phyloP scores from a whole-genome alignment of 2,888 invertebrate species.

The Temnothorax ravouxi region DNA sequence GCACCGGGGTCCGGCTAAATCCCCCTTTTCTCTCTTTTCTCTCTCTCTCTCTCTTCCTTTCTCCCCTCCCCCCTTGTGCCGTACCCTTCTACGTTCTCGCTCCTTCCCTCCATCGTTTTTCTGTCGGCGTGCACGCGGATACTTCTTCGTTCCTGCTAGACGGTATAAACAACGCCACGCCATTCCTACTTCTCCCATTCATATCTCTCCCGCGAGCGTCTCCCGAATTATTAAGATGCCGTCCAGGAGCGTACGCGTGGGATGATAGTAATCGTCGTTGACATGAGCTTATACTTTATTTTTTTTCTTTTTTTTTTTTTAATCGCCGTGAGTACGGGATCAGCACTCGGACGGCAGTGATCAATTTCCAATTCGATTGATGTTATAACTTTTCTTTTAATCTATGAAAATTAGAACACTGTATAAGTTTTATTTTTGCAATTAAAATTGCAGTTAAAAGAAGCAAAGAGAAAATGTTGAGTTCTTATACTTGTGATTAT shows the following conservation, averaged over 20 bases:
- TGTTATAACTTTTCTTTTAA: background rate
- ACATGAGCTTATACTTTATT: background rate
- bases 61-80: slow-evolving; percentile 59
- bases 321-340: background rate
- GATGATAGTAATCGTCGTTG: background rate
- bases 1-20: slow-evolving; percentile 47
- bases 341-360: background rate
- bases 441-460: background rate
- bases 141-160: slow-evolving; percentile 79
- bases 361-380: background rate
- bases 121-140: slow-evolving; percentile 70
- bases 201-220: slow-evolving; percentile 76
- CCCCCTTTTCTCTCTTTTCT: slow-evolving; percentile 60
- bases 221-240: slow-evolving; percentile 77
- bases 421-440: background rate
- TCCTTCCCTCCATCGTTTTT: slow-evolving; percentile 65
- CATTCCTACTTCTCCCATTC: slow-evolving; percentile 77
- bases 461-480: background rate
- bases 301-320: background rate
- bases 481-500: background rate
- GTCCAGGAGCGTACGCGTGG: slow-evolving; percentile 42
- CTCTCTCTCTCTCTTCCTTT: slow-evolving; percentile 56
- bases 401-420: background rate
- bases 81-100: slow-evolving; percentile 33
- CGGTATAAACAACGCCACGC: slow-evolving; percentile 83